Conservation (phyloP, 2,888 invertebrate genomes). For the Nesidiocoris tenuis region DNA sequence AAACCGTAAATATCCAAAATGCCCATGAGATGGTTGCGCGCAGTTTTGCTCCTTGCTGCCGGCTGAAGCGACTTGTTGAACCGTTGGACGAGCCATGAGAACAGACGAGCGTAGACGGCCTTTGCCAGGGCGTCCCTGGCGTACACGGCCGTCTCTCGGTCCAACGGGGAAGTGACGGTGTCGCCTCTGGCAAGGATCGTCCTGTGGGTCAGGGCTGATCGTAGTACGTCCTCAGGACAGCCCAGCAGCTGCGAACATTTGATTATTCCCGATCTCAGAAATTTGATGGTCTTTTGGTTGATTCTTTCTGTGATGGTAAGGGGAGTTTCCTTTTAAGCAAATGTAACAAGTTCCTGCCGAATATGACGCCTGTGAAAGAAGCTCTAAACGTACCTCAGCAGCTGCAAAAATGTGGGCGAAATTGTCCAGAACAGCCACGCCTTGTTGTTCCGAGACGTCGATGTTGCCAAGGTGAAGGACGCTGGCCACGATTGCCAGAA, state of each 20-base stretch:
- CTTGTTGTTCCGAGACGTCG: conserved; percentile 60
- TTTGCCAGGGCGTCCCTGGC: conserved; percentile 88
- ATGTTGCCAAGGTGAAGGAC: conserved; percentile 91
- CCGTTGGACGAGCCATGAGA: conserved; percentile 83
- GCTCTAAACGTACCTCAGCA: conserved; percentile 49
- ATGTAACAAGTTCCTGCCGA: no score
- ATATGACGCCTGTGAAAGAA: no score
- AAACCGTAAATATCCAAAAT: conserved; percentile 93
- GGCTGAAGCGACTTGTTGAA: conserved; percentile 75
- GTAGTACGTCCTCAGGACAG: conserved; percentile 65
- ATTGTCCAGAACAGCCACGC: conserved; percentile 43
- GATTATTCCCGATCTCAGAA: no score
- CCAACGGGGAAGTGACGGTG: conserved; percentile 77
- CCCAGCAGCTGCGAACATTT: conserved; percentile 73
- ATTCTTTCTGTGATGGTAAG: no score
- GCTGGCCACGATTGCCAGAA: conserved; percentile 80
- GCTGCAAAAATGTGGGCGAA: conserved; percentile 44
- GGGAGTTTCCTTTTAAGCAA: no score
- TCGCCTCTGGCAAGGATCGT: conserved; percentile 86
- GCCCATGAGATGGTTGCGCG: conserved; percentile 73
- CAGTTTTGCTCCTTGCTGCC: conserved; percentile 56
- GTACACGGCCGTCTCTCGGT: conserved; percentile 77
- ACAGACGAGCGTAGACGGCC: conserved; percentile 85
- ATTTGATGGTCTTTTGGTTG: no score
- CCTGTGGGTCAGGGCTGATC: conserved; percentile 73